Evolutionary conservation across 1,140 invertebrate species (phyloP).

Genomic region (Hydropsyche tenuis): DNA sequence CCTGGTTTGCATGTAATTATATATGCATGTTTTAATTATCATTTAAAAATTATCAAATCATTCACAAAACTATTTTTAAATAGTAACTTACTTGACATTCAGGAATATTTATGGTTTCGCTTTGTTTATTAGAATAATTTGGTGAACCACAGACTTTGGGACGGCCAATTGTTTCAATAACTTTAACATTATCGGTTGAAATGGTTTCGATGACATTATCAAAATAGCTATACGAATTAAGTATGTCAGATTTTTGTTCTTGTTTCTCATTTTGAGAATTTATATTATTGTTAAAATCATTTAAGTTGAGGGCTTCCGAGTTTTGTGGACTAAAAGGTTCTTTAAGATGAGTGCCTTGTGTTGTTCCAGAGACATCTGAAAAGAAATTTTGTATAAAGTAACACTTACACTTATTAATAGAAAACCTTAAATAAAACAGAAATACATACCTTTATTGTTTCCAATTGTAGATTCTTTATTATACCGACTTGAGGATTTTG

Average conservation of each 20-base stretch:
- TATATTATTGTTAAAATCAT: not conserved
- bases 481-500: not conserved
- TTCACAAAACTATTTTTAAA: too few relatives aligned
- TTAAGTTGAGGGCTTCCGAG: too few relatives aligned
- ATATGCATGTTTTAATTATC: too few relatives aligned
- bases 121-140: slow-evolving; percentile 20
- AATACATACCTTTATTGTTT: not conserved
- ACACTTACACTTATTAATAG: not conserved
- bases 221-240: slow-evolving; percentile 1
- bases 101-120: slow-evolving; percentile 18
- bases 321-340: too few relatives aligned
- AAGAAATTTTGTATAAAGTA: not conserved
- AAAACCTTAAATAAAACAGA: not conserved
- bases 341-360: not conserved
- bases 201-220: slow-evolving; percentile 4
- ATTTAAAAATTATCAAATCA: too few relatives aligned
- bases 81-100: slow-evolving; percentile 35
- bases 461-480: not conserved
- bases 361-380: not conserved
- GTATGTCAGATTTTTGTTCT: slow-evolving; percentile 18
- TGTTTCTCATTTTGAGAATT: not conserved
- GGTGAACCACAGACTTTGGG: slow-evolving; percentile 28
- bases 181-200: slow-evolving; percentile 26
- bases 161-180: slow-evolving; percentile 38
- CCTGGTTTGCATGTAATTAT: not conserved